A percentile compares a stretch with the other conserved stretches of the same genome.
phyloP scores from a whole-genome alignment of 2,113 vertebrate species.

The Eulemur rufifrons region DNA sequence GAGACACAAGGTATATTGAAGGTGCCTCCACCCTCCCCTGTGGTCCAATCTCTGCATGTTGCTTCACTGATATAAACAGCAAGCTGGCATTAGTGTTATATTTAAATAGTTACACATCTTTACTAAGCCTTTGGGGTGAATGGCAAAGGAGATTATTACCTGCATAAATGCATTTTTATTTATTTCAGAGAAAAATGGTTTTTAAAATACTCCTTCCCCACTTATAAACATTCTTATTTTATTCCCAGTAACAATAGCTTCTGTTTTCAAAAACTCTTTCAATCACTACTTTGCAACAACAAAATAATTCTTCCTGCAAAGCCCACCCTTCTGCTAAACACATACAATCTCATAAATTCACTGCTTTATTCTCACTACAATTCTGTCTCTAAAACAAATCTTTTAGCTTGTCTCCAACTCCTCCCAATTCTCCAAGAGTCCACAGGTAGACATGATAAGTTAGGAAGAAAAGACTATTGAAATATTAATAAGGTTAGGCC shows the following conservation, averaged over 20 bases:
- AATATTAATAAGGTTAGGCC: background rate
- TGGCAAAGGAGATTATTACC: background rate
- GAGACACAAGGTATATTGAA: too few species aligned
- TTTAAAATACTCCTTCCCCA: background rate
- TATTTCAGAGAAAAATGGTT: background rate
- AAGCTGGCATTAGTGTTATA: background rate
- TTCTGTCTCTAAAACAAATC: background rate
- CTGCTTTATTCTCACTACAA: background rate
- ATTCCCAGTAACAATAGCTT: background rate
- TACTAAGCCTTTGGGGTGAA: background rate
- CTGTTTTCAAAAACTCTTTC: background rate
- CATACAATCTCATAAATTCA: background rate
- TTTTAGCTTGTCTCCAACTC: background rate
- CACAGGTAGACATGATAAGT: background rate
- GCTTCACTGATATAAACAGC: background rate
- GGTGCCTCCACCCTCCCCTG: background rate
- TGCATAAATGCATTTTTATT: background rate
- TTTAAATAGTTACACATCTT: background rate
- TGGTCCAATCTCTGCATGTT: background rate
- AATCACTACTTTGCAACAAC: background rate
- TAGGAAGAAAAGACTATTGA: background rate
- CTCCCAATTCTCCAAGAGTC: background rate
- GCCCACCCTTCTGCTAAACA: background rate
- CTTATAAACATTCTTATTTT: background rate
- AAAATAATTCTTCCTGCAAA: conserved; percentile 1